Evolutionary conservation across 2,113 vertebrate species (phyloP).

Genomic region (Paradoxurus hermaphroditus): DNA sequence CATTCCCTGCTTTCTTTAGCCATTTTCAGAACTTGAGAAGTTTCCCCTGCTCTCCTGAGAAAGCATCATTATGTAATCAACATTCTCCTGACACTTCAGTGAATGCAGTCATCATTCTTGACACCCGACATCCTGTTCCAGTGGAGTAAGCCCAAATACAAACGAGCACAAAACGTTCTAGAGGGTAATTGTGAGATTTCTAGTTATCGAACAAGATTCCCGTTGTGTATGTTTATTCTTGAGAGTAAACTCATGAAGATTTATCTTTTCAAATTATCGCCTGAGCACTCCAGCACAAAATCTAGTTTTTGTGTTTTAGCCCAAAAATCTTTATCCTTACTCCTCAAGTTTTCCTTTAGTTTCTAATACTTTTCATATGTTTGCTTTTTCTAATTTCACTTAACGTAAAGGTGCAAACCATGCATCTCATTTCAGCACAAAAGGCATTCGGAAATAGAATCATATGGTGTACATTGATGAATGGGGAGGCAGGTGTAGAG

Average conservation of each 20-base stretch:
- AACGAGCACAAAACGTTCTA: neutral
- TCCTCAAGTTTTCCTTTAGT: neutral
- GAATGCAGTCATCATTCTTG: neutral
- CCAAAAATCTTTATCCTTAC: too few relatives aligned
- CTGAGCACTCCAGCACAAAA: neutral
- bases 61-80: too few relatives aligned
- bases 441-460: neutral
- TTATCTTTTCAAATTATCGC: neutral
- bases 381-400: neutral
- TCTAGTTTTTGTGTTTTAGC: too few relatives aligned
- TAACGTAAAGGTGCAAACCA: neutral
- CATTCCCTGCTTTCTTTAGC: neutral
- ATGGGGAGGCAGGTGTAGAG: neutral
- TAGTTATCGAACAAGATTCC: neutral
- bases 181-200: neutral
- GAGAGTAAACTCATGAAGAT: neutral
- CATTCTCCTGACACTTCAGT: neutral
- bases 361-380: neutral
- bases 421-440: neutral
- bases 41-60: too few relatives aligned
- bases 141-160: neutral
- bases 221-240: neutral
- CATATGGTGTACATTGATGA: neutral
- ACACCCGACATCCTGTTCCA: neutral
- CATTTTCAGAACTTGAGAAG: too few relatives aligned